A percentile compares a stretch with the other conserved stretches of the same genome.
phyloP scores from a whole-genome alignment of 2,113 vertebrate species.

The Nematolebias whitei region DNA sequence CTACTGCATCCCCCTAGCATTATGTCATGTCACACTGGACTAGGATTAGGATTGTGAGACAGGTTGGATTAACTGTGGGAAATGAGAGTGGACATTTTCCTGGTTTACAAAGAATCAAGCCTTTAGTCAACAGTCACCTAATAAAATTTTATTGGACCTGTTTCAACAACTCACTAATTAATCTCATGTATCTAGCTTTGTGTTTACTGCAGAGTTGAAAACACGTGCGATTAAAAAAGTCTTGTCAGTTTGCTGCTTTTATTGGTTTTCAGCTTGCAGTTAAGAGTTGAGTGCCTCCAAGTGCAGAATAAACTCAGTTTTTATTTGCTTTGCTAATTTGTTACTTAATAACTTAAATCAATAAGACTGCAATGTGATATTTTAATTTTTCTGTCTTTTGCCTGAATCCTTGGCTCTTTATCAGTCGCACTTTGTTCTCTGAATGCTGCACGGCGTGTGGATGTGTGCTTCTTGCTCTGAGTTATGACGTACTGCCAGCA shows the following conservation, averaged over 20 bases:
- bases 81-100: neutral
- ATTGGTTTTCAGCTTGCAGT: conserved; percentile 1
- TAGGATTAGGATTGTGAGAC: neutral
- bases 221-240: too few relatives aligned
- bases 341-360: conserved; percentile 18
- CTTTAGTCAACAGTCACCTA: neutral
- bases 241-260: neutral
- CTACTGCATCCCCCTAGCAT: too few relatives aligned
- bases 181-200: neutral
- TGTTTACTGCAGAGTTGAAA: neutral
- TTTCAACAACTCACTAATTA: conserved; percentile 10
- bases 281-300: neutral
- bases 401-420: conserved; percentile 16
- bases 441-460: conserved; percentile 14
- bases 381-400: neutral
- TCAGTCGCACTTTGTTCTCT: conserved; percentile 20
- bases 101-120: neutral
- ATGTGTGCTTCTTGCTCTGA: conserved; percentile 42
- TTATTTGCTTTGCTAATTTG: conserved; percentile 25
- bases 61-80: too few relatives aligned
- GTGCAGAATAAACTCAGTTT: neutral
- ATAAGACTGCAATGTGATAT: neutral
- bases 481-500: conserved; percentile 57
- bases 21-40: too few relatives aligned
- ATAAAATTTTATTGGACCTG: neutral